Evolutionary conservation across 2,888 invertebrate species (phyloP).

Genomic region (Scaptomyza flava): DNA sequence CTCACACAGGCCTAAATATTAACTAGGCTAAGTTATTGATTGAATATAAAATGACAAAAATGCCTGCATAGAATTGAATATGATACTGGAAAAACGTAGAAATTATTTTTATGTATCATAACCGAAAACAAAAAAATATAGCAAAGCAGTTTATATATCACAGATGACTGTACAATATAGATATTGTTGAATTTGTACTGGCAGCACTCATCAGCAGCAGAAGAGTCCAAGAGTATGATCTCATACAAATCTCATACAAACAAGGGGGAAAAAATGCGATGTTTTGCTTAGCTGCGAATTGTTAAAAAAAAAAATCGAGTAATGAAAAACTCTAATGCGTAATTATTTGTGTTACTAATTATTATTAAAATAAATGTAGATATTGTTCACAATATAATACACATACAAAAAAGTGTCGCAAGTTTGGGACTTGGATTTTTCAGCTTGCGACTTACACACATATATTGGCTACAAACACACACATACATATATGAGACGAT

Average conservation of each 20-base stretch:
- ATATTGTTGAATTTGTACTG: constrained; percentile 16
- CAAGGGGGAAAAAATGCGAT: constrained; percentile 22
- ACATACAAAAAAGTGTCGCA: constrained; percentile 40
- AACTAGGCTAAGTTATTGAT: background rate
- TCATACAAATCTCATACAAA: constrained; percentile 56
- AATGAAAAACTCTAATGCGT: constrained; percentile 47
- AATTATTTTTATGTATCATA: constrained; percentile 18
- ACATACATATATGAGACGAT: constrained; percentile 3
- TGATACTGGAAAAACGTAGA: background rate
- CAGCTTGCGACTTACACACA: constrained; percentile 21
- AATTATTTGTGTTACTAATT: constrained; percentile 74
- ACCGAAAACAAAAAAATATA: constrained; percentile 31
- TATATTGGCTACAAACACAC: constrained; percentile 21
- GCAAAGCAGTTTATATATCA: constrained; percentile 30
- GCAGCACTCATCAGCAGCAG: constrained; percentile 1
- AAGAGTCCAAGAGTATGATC: constrained; percentile 55
- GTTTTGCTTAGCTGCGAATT: constrained; percentile 58
- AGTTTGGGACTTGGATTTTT: constrained; percentile 12
- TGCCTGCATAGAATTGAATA: constrained; percentile 1
- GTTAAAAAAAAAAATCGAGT: constrained; percentile 39
- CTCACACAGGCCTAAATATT: background rate
- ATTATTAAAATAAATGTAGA: constrained; percentile 75
- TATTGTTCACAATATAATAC: constrained; percentile 70
- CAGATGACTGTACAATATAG: background rate
- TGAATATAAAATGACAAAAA: background rate